These are phyloP conservation scores for Pantala flavescens DNA, from an alignment of 1,140 invertebrate species.

Conservation along the genomic window DNA sequence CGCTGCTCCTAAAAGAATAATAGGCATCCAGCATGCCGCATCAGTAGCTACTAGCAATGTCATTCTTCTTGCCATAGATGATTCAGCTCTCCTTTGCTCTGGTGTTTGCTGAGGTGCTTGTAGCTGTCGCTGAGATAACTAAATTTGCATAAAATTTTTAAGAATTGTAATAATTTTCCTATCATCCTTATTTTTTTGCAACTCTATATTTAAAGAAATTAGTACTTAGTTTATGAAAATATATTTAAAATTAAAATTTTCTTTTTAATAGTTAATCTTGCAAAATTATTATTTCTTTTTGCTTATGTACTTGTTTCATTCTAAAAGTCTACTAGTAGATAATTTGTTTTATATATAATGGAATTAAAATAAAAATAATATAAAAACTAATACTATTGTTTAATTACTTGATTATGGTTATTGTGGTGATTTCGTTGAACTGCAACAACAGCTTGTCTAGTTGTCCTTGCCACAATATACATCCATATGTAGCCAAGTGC, in stretches of 20 bases:
- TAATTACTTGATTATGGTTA: not conserved
- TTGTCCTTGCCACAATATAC: slow-evolving; percentile 42
- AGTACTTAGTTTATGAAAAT: no score
- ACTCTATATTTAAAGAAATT: no score
- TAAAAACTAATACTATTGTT: not conserved
- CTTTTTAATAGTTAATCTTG: no score
- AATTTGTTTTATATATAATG: no score
- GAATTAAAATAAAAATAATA: no score
- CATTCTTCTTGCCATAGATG: slow-evolving; percentile 44
- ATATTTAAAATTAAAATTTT: no score
- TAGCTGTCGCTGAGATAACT: not conserved
- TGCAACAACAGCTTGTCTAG: slow-evolving; percentile 33
- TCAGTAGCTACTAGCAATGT: slow-evolving; percentile 45
- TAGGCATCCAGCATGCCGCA: slow-evolving; percentile 47
- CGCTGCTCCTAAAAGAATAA: slow-evolving; percentile 39
- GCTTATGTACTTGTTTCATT: no score
- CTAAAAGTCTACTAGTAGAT: no score
- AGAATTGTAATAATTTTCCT: not conserved
- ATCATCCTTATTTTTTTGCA: not conserved
- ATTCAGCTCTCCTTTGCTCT: slow-evolving; percentile 32
- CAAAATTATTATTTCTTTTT: no score
- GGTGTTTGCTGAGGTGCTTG: slow-evolving; percentile 19
- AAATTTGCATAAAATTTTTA: not conserved
- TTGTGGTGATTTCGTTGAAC: not conserved
- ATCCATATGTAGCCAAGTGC: slow-evolving; percentile 45